Base-by-base conservation (phyloP, 2,797 vertebrate genomes). In the Cetoscarus ocellatus region DNA sequence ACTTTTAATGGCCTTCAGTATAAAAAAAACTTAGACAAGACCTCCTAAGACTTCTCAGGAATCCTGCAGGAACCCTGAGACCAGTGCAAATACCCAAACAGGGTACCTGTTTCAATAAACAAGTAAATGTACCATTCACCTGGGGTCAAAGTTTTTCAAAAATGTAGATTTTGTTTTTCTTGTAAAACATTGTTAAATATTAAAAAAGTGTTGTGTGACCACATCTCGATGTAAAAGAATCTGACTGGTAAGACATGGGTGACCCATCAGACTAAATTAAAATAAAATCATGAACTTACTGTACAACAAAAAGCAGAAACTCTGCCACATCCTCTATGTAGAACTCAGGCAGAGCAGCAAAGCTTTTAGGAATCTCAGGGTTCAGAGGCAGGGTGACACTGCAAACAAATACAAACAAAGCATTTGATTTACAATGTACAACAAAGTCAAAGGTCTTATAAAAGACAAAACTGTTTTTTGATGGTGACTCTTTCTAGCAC, bases 281-380 rank as follows among this genome's bases (percentile, higher is more conserved):
- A 42, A 56, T 3, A 10, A 10, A 72, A 61, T 3, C 13, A 40
- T 47, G 9, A 60, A 98, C 98, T 97, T 95, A 99, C 98, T 99
- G 98, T 94, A 99, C 97, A 86, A 98, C 96, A 93, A 99, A 99
- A 95, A 99, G 98, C 93, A 99, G 95, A 94, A 99, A 99, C 94
- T 99, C 98, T 0, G 98, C 98, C 87, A 99, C 96, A 77, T 99
- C 98, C 94, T 99, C 98, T 85, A 99, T 95, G 73, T 99, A 99
- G 93, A 99, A 99, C 89, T 99, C 98, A 0, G 98, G 98, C 82
- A 99, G 94, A 73, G 97, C 97, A 86, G 98, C 97, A 89, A 99
- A 99, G 63, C 96, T 97, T 94, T 97, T 98, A 34, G 98, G 97
- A 85, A 99, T 95, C 64, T 99, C 98, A 38, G 94, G 93, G 90